phyloP scores from a whole-genome alignment of 1,140 invertebrate species.

The Cherax destructor region DNA sequence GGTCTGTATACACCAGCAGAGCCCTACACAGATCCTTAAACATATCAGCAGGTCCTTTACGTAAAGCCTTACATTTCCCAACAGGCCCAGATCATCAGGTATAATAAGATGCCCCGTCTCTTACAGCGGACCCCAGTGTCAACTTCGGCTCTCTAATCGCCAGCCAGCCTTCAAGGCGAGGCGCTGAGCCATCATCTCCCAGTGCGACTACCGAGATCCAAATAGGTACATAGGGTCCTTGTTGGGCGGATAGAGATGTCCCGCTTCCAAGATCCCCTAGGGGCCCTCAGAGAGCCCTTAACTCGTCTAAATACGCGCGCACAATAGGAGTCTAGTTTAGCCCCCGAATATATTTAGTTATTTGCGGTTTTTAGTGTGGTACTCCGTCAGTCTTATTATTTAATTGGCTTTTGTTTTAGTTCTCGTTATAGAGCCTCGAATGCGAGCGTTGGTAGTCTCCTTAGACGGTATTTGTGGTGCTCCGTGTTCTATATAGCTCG shows the following conservation, averaged over 20 bases:
- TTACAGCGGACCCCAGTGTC: constrained; percentile 60
- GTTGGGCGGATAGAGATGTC: constrained; percentile 44
- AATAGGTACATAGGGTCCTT: constrained; percentile 49
- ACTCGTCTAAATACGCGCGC: constrained; percentile 40
- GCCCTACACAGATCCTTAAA: not conserved
- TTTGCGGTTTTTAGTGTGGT: constrained; percentile 15
- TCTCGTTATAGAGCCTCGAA: not conserved
- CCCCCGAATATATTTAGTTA: constrained; percentile 13
- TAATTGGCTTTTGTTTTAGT: not conserved
- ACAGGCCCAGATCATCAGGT: constrained; percentile 13
- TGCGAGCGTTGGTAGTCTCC: constrained; percentile 5
- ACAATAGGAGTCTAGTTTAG: constrained; percentile 51
- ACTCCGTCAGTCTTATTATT: constrained; percentile 30
- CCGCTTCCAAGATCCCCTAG: constrained; percentile 23
- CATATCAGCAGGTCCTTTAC: constrained; percentile 10
- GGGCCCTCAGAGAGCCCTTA: constrained; percentile 16
- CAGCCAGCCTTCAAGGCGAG: constrained; percentile 64
- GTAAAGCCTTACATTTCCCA: not conserved
- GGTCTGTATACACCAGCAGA: constrained; percentile 2
- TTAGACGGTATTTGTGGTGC: constrained; percentile 1
- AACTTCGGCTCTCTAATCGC: constrained; percentile 64
- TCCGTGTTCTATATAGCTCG: not conserved
- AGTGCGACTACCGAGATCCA: constrained; percentile 62
- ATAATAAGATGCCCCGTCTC: constrained; percentile 51
- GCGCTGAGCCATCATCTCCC: constrained; percentile 61